Evolutionary conservation across 2,888 invertebrate genomes (phyloP).

Genomic region (Pseudococcus jackbeardsleyi): DNA sequence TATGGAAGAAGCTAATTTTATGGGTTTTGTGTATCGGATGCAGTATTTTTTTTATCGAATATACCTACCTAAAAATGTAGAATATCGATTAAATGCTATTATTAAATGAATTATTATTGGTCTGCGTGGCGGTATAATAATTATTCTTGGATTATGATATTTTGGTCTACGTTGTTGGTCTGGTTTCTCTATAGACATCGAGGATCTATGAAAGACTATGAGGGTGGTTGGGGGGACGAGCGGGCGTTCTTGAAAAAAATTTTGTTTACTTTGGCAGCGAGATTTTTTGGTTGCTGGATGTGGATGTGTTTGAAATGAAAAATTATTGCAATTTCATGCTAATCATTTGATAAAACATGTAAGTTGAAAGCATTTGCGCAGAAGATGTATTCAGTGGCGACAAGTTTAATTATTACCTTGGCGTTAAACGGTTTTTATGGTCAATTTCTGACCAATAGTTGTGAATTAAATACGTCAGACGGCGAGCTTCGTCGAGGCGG

Average conservation of each 20-base stretch:
- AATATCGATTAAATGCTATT: conserved; percentile 47
- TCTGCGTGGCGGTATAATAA: conserved; percentile 13
- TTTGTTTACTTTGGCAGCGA: not conserved
- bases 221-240: not conserved
- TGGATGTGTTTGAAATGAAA: conserved; percentile 15
- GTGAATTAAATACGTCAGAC: conserved; percentile 51
- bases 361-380: conserved; percentile 45
- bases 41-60: conserved; percentile 31
- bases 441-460: conserved; percentile 30
- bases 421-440: conserved; percentile 47
- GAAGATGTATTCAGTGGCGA: conserved; percentile 52
- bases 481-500: not conserved
- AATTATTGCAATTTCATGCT: conserved; percentile 51
- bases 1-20: not conserved
- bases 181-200: not conserved
- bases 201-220: not conserved
- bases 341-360: conserved; percentile 40
- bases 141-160: conserved; percentile 21
- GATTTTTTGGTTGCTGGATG: not conserved
- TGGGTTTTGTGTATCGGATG: not conserved
- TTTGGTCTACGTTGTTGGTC: conserved; percentile 22
- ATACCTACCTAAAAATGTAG: not conserved
- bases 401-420: conserved; percentile 53
- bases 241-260: not conserved
- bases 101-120: conserved; percentile 47